Conservation (phyloP, 2,797 vertebrate species). For the Sebastes iracundus region DNA sequence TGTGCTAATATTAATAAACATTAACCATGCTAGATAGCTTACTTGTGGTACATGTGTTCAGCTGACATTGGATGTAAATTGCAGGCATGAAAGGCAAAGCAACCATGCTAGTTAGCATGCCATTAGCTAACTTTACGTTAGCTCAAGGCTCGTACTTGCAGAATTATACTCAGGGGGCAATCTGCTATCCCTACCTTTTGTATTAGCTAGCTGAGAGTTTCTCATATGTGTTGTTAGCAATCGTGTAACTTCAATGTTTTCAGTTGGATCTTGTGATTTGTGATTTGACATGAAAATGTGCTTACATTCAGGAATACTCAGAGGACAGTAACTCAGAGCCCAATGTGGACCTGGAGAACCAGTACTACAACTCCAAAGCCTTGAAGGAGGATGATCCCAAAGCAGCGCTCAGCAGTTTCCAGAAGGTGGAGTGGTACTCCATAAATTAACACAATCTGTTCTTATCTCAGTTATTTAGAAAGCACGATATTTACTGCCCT, state of each 20-base stretch:
- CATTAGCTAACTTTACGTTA: slow-evolving; percentile 45
- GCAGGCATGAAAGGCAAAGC: neutral
- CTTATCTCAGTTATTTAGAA: neutral
- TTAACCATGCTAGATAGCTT: neutral
- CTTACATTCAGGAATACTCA: slow-evolving; percentile 87
- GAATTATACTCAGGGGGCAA: neutral
- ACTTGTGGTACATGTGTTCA: no score
- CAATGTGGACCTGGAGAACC: slow-evolving; percentile 94
- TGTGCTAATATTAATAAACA: neutral
- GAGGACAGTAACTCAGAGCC: slow-evolving; percentile 95
- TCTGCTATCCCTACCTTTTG: neutral
- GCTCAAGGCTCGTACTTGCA: slow-evolving; percentile 41
- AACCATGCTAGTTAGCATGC: slow-evolving; percentile 17
- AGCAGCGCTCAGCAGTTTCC: slow-evolving; percentile 92
- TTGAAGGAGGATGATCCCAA: slow-evolving; percentile 95
- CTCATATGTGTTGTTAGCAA: neutral
- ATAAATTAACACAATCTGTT: neutral
- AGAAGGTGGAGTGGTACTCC: slow-evolving; percentile 83
- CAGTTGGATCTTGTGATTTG: neutral
- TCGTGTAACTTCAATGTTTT: neutral
- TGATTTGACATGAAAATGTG: slow-evolving; percentile 3
- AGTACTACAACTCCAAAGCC: slow-evolving; percentile 96
- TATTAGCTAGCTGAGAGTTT: neutral
- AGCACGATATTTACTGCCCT: neutral
- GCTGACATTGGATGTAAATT: neutral